Percentiles rank a stretch among this genome's conserved stretches.
These are phyloP conservation scores for Drosophila nebulosa DNA, from an alignment of 1,140 invertebrate genomes.

Conservation along the genomic window DNA sequence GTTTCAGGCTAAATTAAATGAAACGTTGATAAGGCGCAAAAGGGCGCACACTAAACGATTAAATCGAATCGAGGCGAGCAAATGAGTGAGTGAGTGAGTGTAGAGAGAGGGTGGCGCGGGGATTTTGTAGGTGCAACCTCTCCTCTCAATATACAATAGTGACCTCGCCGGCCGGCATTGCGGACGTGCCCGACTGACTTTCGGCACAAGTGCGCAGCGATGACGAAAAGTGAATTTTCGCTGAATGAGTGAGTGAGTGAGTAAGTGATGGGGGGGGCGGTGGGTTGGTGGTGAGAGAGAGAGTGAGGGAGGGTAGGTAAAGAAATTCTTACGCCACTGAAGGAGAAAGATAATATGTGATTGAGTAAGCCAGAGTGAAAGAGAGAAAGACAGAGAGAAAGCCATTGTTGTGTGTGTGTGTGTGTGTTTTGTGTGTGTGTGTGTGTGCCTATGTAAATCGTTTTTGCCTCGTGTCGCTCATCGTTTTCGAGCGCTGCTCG, in stretches of 20 bases:
- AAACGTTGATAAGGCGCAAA: slow-evolving; percentile 78
- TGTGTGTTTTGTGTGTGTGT: no score
- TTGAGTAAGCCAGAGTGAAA: neutral
- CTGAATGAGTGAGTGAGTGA: slow-evolving; percentile 20
- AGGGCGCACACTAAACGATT: slow-evolving; percentile 77
- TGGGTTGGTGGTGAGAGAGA: neutral
- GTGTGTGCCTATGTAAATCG: neutral
- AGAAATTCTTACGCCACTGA: no score
- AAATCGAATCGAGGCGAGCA: slow-evolving; percentile 72
- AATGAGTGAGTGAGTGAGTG: slow-evolving; percentile 54
- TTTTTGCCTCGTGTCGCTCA: neutral
- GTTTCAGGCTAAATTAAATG: slow-evolving; percentile 70
- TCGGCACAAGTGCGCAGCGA: slow-evolving; percentile 75
- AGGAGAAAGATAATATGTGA: no score
- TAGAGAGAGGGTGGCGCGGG: neutral
- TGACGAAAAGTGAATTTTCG: slow-evolving; percentile 78
- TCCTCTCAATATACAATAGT: neutral
- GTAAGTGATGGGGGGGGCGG: neutral
- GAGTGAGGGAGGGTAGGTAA: no score
- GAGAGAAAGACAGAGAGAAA: neutral
- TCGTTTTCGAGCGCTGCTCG: neutral
- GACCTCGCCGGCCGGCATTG: slow-evolving; percentile 30
- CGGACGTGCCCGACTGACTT: slow-evolving; percentile 75
- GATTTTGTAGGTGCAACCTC: neutral
- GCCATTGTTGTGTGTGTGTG: neutral